Evolutionary conservation across 2,797 vertebrate genomes (phyloP), one percentile per base, ranked within the genome.

Genomic region (Trachurus trachurus): DNA sequence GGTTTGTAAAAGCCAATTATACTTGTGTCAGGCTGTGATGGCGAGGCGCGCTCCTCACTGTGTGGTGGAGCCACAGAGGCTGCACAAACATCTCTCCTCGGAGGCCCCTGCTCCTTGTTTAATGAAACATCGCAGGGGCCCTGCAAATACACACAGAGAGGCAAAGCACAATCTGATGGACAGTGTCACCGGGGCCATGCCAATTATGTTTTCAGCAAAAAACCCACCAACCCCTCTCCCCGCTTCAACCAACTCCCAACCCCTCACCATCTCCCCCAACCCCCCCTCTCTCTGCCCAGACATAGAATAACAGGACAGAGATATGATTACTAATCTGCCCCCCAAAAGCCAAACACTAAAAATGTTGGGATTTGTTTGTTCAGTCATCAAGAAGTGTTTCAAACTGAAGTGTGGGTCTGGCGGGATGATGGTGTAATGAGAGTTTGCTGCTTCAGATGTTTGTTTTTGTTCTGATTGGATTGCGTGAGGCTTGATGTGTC

Each of bases 121-220:
- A 94, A 94, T 93, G 92, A 94, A 94, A 94, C 90, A 83, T 90
- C 34, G 82, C 86, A 87, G 91, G 87, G 93, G 89, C 91, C 89
- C 84, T 21, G 78, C 19, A 58, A 89, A 88, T 80, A 77, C 88
- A 88, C 89, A 91, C 86, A 82, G 86, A 88, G 90, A 88, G 85
- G 88, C 88, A 80, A 81, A 83, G 87, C 92, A 64, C 88, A 87
- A 81, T 88, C 87, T 93, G 91, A 94, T 72, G 71, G 87, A 89
- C 90, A 89, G 88, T 92, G 93, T 94, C 92, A 92, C 80, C 1
- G 80, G 69, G 92, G 91, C 90, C 90, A 91, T 74, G 88, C 81
- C 91, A 95, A 94, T 95, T 95, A 94, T 92, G 90, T 91, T 93
- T 93, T 93, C 92, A 92, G 84, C 89, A 78, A 87, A 83, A 76